Base-by-base conservation (phyloP, 2,888 invertebrate genomes). In the Drosophila falleni region DNA sequence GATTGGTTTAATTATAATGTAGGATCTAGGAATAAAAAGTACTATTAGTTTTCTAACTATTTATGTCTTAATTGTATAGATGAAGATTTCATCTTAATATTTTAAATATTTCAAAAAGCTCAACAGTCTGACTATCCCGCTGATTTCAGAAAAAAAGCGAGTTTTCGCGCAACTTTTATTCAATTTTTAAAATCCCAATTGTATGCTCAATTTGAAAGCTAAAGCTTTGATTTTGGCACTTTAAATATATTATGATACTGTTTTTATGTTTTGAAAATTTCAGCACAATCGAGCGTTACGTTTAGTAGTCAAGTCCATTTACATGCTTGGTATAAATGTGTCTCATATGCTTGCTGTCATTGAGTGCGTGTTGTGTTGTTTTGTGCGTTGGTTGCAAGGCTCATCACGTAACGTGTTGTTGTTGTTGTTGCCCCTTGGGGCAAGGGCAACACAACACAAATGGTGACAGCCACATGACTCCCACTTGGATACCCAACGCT, bases 381-480 rank as follows among this genome's bases (percentile, higher is more conserved):
- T 19, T 19, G 19, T 33, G 16, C 29, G 29, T 49, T 39, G 53
- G 46, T 26, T 39, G 50, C 55, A 62, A 31, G 46, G 68, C 78
- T 46, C 68, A 78, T 62, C 74, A 75, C 74, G 78, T 72, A 61
- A 29, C 26, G 15, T 23, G 26, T 37, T 53, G 42, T 55, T 44
- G 56, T n/a, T 33, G 31, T 41, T 54, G 39, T 19, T 59, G 29
- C 11, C 37, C 47, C 33, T 41, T 26, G 54, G 53, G 47, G 47
- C 53, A 39, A 31, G 60, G 47, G 54, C 54, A 55, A 50, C 62
- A 60, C 54, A 55, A 50, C 62, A 60, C 68, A 72, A 72, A 66
- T 74, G 74, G 68, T 73, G 67, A 74, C 72, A 73, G 74, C 47
- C 66, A 58, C 61, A 58, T 67, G 61, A 67, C 53, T 78, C 74